Conservation (phyloP, 2,113 vertebrate genomes). For the Protobothrops flavoviridis region DNA sequence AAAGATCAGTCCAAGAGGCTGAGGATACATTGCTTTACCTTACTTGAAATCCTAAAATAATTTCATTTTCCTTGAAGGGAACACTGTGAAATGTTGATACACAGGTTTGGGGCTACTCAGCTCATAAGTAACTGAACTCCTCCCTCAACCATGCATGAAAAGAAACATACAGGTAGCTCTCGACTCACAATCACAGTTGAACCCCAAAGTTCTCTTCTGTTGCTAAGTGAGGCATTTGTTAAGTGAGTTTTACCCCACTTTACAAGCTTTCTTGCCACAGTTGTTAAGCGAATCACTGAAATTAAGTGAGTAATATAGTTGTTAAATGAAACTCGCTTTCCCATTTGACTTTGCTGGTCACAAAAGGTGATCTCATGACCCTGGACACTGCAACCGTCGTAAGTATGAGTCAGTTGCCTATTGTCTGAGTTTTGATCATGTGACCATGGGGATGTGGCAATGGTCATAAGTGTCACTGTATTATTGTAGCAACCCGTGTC, state of each 20-base stretch:
- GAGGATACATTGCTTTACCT: not conserved
- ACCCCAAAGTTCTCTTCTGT: not conserved
- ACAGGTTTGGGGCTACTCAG: not conserved
- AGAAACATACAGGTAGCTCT: not conserved
- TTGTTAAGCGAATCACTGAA: not conserved
- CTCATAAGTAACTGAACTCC: not conserved
- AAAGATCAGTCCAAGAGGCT: constrained; percentile 1
- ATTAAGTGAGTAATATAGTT: not conserved
- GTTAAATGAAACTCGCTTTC: not conserved
- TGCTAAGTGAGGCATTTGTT: not conserved
- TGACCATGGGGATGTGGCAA: not conserved
- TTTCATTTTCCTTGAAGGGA: constrained; percentile 19
- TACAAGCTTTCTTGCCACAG: not conserved
- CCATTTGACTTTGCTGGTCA: not conserved
- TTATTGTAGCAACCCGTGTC: too few species aligned
- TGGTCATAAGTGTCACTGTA: not conserved
- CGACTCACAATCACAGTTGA: not conserved
- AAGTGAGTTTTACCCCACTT: not conserved
- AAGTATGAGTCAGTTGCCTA: not conserved
- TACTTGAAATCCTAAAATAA: not conserved
- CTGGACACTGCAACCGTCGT: not conserved
- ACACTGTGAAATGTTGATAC: not conserved
- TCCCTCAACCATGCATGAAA: not conserved
- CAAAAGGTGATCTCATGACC: not conserved
- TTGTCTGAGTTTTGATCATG: not conserved